Evolutionary conservation across 2,888 invertebrate genomes (phyloP).

Genomic region (Spodoptera picta): DNA sequence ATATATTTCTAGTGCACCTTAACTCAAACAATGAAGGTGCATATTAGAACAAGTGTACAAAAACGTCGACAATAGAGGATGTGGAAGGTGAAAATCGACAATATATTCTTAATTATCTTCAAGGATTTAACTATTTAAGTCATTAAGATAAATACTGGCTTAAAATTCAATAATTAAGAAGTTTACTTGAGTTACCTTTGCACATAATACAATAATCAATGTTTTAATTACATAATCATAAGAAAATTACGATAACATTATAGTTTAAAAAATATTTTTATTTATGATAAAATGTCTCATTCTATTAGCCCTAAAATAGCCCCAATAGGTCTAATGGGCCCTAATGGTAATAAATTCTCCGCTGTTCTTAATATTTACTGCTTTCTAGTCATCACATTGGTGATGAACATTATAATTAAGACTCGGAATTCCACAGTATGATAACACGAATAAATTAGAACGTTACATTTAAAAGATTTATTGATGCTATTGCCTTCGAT

Average conservation of each 20-base stretch:
- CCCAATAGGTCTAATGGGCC: too few species aligned
- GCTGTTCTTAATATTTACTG: too few species aligned
- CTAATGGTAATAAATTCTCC: too few species aligned
- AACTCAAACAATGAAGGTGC: constrained; percentile 13
- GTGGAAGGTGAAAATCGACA: constrained; percentile 14
- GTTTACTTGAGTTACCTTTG: too few species aligned
- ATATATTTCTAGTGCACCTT: constrained; percentile 7
- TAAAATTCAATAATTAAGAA: background rate
- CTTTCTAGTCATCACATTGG: constrained; percentile 3
- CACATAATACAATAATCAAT: too few species aligned
- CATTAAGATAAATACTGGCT: background rate
- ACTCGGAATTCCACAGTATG: constrained; percentile 6
- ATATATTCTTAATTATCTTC: constrained; percentile 7
- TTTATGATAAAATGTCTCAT: too few species aligned
- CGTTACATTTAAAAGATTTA: constrained; percentile 22
- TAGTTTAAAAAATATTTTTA: too few species aligned
- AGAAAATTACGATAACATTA: too few species aligned
- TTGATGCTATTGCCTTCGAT: constrained; percentile 12
- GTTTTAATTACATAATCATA: too few species aligned
- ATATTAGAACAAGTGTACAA: background rate
- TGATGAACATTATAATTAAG: constrained; percentile 17
- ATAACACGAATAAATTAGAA: constrained; percentile 22
- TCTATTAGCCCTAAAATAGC: too few species aligned
- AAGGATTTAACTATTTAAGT: background rate
- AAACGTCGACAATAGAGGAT: constrained; percentile 20